These are phyloP conservation scores for Pomacea canaliculata DNA, from an alignment of 2,888 invertebrate genomes.

Conservation along the genomic window DNA sequence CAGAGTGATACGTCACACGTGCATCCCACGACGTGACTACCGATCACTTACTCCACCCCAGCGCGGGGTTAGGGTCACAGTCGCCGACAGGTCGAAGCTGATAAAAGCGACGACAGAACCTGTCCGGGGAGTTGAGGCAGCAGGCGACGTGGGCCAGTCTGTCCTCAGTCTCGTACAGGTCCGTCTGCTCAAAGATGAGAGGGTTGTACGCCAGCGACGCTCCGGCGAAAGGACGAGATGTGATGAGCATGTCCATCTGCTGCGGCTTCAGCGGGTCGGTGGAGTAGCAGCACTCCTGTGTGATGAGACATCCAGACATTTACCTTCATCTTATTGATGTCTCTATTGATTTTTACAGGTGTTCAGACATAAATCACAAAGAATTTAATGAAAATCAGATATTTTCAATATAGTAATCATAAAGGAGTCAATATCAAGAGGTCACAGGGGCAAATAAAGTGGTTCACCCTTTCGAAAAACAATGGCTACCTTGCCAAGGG, in stretches of 20 bases:
- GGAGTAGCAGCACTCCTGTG: neutral
- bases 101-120: neutral
- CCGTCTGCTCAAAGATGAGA: neutral
- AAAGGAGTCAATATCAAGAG: no score
- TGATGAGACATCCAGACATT: neutral
- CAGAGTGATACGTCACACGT: neutral
- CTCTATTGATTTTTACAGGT: no score
- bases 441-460: no score
- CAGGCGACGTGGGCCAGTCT: neutral
- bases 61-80: neutral
- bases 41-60: neutral
- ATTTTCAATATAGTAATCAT: no score
- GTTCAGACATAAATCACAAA: no score
- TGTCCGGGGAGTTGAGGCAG: neutral
- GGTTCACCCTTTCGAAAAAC: no score
- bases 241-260: neutral
- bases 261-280: neutral
- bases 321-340: no score
- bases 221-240: neutral
- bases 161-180: neutral
- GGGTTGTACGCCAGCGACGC: neutral
- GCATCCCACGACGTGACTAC: neutral
- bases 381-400: no score
- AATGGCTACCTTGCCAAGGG: no score
- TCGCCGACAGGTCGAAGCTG: conserved; percentile 8